Evolutionary conservation across 2,888 invertebrate species (phyloP), one percentile per base, ranked within the genome.

Genomic region (Sussaba pulchella): DNA sequence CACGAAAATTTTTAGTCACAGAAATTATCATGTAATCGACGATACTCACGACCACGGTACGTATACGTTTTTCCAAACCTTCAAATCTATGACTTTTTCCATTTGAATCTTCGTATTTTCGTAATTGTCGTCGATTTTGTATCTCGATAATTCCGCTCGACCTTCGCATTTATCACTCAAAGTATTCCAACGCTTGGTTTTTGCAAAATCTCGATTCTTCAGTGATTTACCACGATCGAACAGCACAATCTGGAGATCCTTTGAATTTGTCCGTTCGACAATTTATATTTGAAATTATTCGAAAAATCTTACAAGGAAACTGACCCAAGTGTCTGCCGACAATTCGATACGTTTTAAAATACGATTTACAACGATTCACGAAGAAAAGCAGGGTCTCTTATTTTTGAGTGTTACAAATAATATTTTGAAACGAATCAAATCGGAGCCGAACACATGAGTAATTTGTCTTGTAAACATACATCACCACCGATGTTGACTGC

Each of bases 91-190:
- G 8, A 82, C 36, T 0, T 75, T 39, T 6, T 74, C 74, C 17
- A 86, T 82, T 31, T 82, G 63, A 77, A 87, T 89, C 47, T 78
- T 87, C 39, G 86, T 75, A 17, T 74, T 69, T 14, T 77, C 73
- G 21, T 81, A 85, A 50, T 88, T 87, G 19, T 74, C 74, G 21
- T 83, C 80, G n/a, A 90, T 76, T 74, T 86, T 89, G 54, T 88
- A 89, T n/a, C 88, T 89, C 0, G 90, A 88, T 2, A 87, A 82
- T 54, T 74, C 78, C 0, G 86, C 90, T n/a, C 87, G 88, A 73
- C 86, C 88, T 12, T 88, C 75, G 10, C 88, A 47, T n/a, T 86
- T 72, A 0, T 9, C 17, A 31, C 76, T 78, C 66, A 91, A 78
- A 14, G 77, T 76, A 26, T 83, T 85, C 90, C 90, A 89, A 19